phyloP scores from a whole-genome alignment of 2,888 invertebrate genomes.

The Cryptus armator region DNA sequence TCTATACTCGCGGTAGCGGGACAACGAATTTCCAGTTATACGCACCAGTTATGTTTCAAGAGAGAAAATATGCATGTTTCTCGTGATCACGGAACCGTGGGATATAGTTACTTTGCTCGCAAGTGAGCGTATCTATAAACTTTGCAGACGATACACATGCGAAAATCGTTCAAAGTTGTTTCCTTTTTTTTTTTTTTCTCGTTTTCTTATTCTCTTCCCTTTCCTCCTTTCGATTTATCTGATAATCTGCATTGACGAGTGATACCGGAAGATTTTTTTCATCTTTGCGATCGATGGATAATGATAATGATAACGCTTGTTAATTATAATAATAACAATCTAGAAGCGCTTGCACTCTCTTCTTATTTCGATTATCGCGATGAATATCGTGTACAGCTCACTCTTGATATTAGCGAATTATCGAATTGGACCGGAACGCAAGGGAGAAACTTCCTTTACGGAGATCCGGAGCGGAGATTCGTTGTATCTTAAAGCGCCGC shows the following conservation, averaged over 20 bases:
- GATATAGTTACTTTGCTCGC: slow-evolving; percentile 30
- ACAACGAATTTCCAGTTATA: slow-evolving; percentile 73
- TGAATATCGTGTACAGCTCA: slow-evolving; percentile 28
- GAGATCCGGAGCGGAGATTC: slow-evolving; percentile 64
- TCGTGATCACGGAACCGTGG: slow-evolving; percentile 47
- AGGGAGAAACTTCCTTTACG: slow-evolving; percentile 65
- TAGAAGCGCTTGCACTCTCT: slow-evolving; percentile 45
- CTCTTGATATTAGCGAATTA: slow-evolving; percentile 67
- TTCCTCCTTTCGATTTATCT: not conserved
- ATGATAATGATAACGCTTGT: not conserved
- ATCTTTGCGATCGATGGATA: not conserved
- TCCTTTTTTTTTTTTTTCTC: not conserved
- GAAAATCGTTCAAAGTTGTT: slow-evolving; percentile 2
- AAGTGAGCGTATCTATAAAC: slow-evolving; percentile 24
- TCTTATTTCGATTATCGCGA: slow-evolving; percentile 1
- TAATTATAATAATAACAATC: not conserved
- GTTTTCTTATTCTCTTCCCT: not conserved
- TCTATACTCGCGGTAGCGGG: slow-evolving; percentile 69
- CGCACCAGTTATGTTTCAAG: slow-evolving; percentile 72
- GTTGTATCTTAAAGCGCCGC: slow-evolving; percentile 22
- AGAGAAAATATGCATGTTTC: slow-evolving; percentile 64
- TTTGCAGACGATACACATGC: slow-evolving; percentile 18
- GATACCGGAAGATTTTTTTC: not conserved
- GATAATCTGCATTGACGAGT: not conserved
- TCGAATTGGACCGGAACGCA: slow-evolving; percentile 71